Evolutionary conservation across 2,888 invertebrate species (phyloP), one percentile per base, ranked within the genome.

Genomic region (Stenodera caucasica): DNA sequence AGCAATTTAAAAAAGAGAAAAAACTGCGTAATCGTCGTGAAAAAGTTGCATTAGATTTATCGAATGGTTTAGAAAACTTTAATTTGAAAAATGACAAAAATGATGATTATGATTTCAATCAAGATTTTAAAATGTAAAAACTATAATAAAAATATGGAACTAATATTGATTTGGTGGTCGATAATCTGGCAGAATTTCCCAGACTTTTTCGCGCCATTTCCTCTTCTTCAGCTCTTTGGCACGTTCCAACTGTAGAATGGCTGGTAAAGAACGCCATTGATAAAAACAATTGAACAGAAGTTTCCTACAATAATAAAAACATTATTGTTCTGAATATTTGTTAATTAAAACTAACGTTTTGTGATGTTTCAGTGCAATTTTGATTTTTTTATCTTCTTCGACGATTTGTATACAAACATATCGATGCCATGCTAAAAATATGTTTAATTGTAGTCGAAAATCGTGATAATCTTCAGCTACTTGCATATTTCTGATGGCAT

Each of bases 381-480:
- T 62, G n/a, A 63, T 63, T 56, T 71, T 72, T 57, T 70, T 73
- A 18, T 69, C 58, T 53, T 71, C 56, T 15, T 62, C 49, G 57
- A 75, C 71, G 53, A 75, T 71, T 67, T 75, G 68, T 49, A 61
- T 64, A 53, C 74, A 76, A 7, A 72, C 70, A 54, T 72, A 68
- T 50, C 72, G 66, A 56, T 75, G 73, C 76, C 77, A 80, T n/a
- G 68, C 57, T 23, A 69, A 66, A 61, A 80, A 80, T 45, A 67
- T 61, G 58, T 71, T 77, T 30, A 65, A 71, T 63, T 75, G 70
- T 12, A 80, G 59, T 57, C 66, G 67, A 58, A 89, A 81, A 63
- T 90, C 89, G 68, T 86, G 85, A 78, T 88, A 88, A 76, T 92
- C 91, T 57, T 85, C 84, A 2, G 92, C 91, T 1, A 90, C 89